Percentiles rank a stretch among this genome's conserved stretches.
These are phyloP conservation scores for Himantopus leucocephalus DNA, from an alignment of 2,113 vertebrate species.

Conservation along the genomic window DNA sequence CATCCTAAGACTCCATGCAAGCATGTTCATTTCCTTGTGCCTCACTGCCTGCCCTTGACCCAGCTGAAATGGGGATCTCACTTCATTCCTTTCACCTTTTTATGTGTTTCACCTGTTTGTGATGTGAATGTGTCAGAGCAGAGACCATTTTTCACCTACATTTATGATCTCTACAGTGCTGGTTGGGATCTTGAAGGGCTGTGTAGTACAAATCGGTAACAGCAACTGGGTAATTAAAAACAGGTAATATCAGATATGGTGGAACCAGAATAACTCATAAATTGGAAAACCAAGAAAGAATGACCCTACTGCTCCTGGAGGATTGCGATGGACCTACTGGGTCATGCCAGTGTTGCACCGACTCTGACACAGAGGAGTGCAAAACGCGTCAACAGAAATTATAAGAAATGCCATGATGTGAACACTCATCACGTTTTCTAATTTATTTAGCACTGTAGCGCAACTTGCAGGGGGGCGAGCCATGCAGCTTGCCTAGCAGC, in stretches of 20 bases:
- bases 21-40: neutral
- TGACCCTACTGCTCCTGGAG: neutral
- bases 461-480: neutral
- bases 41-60: neutral
- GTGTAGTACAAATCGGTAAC: neutral
- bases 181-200: neutral
- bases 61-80: neutral
- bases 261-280: neutral
- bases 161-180: neutral
- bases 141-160: neutral
- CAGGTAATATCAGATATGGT: neutral
- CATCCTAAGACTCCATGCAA: neutral
- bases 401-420: neutral
- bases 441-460: neutral
- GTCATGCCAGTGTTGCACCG: fast-evolving
- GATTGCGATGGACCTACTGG: neutral
- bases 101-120: neutral
- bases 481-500: neutral
- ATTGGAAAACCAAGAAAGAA: neutral
- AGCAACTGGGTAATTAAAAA: neutral
- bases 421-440: neutral
- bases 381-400: neutral
- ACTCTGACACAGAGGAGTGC: neutral
- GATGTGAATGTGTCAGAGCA: neutral
- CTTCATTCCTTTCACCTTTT: neutral